Evolutionary conservation across 2,797 vertebrate genomes (phyloP).

Genomic region (Helostoma temminkii): DNA sequence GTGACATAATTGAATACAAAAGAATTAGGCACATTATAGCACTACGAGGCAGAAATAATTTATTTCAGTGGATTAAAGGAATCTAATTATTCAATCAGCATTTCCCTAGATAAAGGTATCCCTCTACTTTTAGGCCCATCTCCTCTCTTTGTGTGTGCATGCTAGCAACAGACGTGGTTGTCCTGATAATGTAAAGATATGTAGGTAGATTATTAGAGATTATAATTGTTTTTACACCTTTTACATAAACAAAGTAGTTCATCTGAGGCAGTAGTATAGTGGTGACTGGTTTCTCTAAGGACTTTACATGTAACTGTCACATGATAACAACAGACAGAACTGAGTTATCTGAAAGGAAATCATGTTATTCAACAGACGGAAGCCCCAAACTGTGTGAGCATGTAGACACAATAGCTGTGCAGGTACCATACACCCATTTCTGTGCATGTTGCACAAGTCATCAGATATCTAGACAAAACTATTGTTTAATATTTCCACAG

Average conservation of each 20-base stretch:
- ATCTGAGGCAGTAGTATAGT: constrained; percentile 21
- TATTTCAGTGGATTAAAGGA: constrained; percentile 54
- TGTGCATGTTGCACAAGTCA: constrained; percentile 2
- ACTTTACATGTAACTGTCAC: constrained; percentile 25
- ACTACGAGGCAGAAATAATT: constrained; percentile 52
- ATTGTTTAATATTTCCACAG: constrained; percentile 18
- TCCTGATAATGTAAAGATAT: constrained; percentile 53
- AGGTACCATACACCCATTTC: constrained; percentile 3
- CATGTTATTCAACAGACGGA: constrained; percentile 60
- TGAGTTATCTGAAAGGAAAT: constrained; percentile 56
- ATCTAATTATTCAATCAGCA: constrained; percentile 30
- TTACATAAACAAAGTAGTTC: constrained; percentile 18
- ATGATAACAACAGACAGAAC: constrained; percentile 40
- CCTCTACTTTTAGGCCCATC: constrained; percentile 4
- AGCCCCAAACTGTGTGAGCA: constrained; percentile 51
- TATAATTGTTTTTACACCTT: constrained; percentile 50
- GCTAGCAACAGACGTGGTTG: constrained; percentile 35
- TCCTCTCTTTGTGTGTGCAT: constrained; percentile 12
- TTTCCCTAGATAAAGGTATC: constrained; percentile 34
- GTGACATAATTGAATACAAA: constrained; percentile 52
- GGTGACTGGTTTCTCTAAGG: constrained; percentile 32
- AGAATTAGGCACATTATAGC: constrained; percentile 44
- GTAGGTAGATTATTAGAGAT: constrained; percentile 55
- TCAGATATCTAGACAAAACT: background rate
- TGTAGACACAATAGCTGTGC: constrained; percentile 23